A percentile compares a stretch with the other conserved stretches of the same genome.
These are phyloP conservation scores for Pygocentrus nattereri DNA, from an alignment of 2,797 vertebrate species.

Conservation along the genomic window DNA sequence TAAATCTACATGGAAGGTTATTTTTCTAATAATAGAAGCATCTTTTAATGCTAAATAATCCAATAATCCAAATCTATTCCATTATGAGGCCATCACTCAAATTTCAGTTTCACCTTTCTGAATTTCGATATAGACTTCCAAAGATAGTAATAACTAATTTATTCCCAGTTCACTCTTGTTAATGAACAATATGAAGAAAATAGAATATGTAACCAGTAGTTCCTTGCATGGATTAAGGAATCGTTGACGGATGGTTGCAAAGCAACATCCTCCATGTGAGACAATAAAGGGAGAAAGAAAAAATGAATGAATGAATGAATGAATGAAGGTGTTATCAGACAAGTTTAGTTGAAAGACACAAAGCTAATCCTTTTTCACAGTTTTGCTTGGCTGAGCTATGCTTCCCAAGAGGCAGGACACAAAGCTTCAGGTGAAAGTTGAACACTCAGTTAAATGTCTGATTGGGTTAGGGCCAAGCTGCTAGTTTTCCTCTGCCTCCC, in stretches of 20 bases:
- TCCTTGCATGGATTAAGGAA: too few relatives aligned
- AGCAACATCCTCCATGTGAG: neutral
- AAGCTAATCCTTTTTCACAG: neutral
- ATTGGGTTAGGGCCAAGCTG: neutral
- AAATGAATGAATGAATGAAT: neutral
- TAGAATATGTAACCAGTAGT: too few relatives aligned
- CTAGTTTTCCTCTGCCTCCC: conserved; percentile 35
- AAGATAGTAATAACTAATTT: neutral
- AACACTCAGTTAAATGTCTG: conserved; percentile 15
- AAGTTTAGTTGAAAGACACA: neutral
- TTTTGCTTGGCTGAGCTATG: neutral
- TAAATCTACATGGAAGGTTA: neutral
- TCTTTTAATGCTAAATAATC: neutral
- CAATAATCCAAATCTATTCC: neutral
- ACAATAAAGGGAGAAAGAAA: neutral
- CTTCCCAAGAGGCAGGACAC: neutral
- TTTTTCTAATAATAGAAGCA: neutral
- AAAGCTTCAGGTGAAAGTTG: conserved; percentile 2
- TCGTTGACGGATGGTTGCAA: too few relatives aligned
- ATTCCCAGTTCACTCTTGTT: too few relatives aligned
- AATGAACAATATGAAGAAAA: too few relatives aligned
- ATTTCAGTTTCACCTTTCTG: neutral
- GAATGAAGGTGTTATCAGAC: neutral
- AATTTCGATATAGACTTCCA: neutral
- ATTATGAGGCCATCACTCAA: neutral